phyloP scores from a whole-genome alignment of 2,888 invertebrate species.

The Rhingia rostrata region DNA sequence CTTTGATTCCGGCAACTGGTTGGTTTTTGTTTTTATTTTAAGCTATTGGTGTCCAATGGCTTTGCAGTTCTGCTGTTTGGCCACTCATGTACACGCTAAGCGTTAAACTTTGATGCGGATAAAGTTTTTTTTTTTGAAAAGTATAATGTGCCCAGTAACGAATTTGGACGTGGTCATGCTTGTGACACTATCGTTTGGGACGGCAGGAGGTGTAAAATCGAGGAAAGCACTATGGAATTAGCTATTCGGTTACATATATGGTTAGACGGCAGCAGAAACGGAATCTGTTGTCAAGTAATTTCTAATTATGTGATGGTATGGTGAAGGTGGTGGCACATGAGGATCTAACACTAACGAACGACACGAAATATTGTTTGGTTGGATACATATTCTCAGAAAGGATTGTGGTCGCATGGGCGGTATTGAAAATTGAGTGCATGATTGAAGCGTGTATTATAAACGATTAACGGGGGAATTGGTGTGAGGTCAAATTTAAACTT shows the following conservation, averaged over 20 bases:
- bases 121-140: slow-evolving; percentile 31
- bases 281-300: slow-evolving; percentile 18
- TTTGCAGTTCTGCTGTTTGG: slow-evolving; percentile 30
- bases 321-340: neutral
- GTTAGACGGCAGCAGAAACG: slow-evolving; percentile 13
- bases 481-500: no score
- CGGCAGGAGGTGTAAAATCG: slow-evolving; percentile 15
- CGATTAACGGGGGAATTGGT: no score
- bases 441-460: no score
- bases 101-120: slow-evolving; percentile 58
- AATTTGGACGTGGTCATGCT: slow-evolving; percentile 58
- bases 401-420: no score
- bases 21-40: slow-evolving; percentile 26
- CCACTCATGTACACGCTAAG: slow-evolving; percentile 47
- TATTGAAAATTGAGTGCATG: no score
- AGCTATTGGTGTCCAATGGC: slow-evolving; percentile 40
- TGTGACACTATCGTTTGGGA: slow-evolving; percentile 40
- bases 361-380: neutral
- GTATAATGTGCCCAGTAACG: slow-evolving; percentile 48
- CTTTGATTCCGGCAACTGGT: slow-evolving; percentile 59
- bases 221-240: slow-evolving; percentile 32
- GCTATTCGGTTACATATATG: slow-evolving; percentile 41
- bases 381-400: neutral
- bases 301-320: slow-evolving; percentile 14
- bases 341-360: neutral